phyloP scores from a whole-genome alignment of 2,113 vertebrate species.

The Perca flavescens region DNA sequence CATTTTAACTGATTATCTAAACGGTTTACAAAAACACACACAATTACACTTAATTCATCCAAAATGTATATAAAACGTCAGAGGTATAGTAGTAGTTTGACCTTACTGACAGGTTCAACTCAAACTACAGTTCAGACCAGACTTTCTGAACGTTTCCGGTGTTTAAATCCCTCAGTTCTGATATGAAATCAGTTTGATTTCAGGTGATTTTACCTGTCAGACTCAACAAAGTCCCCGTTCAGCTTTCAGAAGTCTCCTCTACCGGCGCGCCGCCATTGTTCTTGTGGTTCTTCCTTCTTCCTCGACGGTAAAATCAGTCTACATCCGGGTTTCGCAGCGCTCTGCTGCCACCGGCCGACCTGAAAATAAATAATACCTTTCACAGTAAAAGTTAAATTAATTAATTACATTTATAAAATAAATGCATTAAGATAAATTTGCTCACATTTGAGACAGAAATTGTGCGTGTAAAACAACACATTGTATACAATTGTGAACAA shows the following conservation, averaged over 20 bases:
- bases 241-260: not conserved
- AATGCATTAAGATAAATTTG: too few relatives aligned
- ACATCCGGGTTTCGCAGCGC: constrained; percentile 21
- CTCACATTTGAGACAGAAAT: too few relatives aligned
- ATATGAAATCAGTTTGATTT: not conserved
- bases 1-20: too few relatives aligned
- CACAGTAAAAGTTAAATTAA: constrained; percentile 19
- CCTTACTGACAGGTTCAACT: not conserved
- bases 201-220: not conserved
- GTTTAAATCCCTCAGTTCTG: not conserved
- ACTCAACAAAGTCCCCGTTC: not conserved
- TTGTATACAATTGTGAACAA: too few relatives aligned
- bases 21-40: too few relatives aligned
- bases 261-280: constrained; percentile 11
- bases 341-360: not conserved
- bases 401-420: not conserved
- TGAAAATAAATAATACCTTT: not conserved
- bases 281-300: constrained; percentile 33
- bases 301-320: not conserved
- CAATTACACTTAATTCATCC: too few relatives aligned
- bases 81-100: not conserved
- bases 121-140: not conserved
- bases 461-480: too few relatives aligned
- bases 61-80: too few relatives aligned
- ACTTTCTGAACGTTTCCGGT: not conserved